Evolutionary conservation across 2,797 vertebrate species (phyloP), one percentile per base, ranked within the genome.

Genomic region (Acanthurus leucopareius): DNA sequence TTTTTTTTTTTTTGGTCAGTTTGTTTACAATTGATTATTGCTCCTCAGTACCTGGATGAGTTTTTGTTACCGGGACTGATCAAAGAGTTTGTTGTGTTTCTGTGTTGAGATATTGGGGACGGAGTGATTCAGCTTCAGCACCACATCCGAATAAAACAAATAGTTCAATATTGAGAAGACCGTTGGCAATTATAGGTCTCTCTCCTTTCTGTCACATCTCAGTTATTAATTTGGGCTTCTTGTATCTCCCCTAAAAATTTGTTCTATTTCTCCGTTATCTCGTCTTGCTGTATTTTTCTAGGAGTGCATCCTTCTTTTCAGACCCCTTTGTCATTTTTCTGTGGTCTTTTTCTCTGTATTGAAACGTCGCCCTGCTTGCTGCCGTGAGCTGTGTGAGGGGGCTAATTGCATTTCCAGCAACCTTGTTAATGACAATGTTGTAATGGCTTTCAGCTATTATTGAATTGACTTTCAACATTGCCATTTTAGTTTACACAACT

Each of bases 351-450:
- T 73, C 75, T 79, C 25, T 35, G 32, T 85, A 61, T 69, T 77
- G 70, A 80, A 79, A 83, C 52, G 20, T 88, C 85, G 84, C 72
- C 32, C 58, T 90, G 90, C 81, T 79, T 75, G 73, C 88, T 86
- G 82, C 90, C 64, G 15, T 85, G 72, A 91, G 91, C 88, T 80
- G 88, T 89, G 79, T 84, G 85, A 83, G 86, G 85, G 90, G 85
- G 78, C 92, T 95, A 95, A 95, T 94, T 93, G 91, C 89, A 93
- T 93, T 94, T 92, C 89, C 88, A 80, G 85, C 42, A n/a, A 25
- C 87, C 93, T 89, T 87, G 87, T 92, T 89, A 94, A 94, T 93
- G 42, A 91, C 81, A 88, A 87, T 83, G 84, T 85, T 93, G 89
- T 93, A 89, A 90, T 88, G 92, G 92, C 88, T 94, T 93, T 52